These are phyloP conservation scores for Micronycteris hirsuta DNA, from an alignment of 2,113 vertebrate species.

Conservation along the genomic window DNA sequence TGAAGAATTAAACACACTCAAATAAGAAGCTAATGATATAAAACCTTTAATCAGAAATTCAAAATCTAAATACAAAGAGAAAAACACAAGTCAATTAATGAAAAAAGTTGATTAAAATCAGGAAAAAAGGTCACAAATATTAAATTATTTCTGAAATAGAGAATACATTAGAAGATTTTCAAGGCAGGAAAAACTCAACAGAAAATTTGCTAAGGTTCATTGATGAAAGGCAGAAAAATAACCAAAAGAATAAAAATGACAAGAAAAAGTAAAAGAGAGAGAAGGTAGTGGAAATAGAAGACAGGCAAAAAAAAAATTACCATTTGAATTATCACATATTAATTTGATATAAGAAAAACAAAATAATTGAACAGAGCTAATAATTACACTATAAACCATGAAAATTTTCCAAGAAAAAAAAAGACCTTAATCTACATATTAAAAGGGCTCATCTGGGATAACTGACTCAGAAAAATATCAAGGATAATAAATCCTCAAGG, in stretches of 20 bases:
- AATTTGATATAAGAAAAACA: neutral
- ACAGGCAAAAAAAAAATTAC: neutral
- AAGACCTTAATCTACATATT: neutral
- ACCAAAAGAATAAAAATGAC: neutral
- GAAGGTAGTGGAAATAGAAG: neutral
- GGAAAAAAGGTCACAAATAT: neutral
- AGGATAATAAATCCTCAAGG: neutral
- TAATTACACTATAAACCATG: neutral
- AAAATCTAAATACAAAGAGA: neutral
- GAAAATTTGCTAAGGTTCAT: neutral
- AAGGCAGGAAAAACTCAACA: neutral
- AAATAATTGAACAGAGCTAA: neutral
- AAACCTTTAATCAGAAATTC: neutral
- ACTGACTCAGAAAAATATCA: neutral
- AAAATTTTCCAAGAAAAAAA: neutral
- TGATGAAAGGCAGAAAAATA: neutral
- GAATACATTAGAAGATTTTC: neutral
- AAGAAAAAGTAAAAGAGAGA: neutral
- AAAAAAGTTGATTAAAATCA: neutral
- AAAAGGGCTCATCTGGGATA: neutral
- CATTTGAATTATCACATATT: neutral
- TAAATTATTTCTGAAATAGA: neutral
- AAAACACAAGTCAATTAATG: neutral
- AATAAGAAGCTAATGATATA: neutral
- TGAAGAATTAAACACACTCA: neutral